Evolutionary conservation across 1,140 invertebrate genomes (phyloP).

Genomic region (Parasteatoda tepidariorum): DNA sequence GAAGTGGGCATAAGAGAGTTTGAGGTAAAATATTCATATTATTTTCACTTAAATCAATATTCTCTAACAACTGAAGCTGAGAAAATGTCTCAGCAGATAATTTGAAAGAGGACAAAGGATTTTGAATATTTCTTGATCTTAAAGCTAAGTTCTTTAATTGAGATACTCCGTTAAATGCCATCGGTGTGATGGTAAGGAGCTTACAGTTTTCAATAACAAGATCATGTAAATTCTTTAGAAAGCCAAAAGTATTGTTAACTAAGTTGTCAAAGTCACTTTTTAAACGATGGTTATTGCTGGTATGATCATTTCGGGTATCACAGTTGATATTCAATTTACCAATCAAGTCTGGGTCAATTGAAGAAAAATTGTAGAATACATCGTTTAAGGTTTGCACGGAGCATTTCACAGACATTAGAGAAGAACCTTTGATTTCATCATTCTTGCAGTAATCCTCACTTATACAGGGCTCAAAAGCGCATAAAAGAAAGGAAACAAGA

Average conservation of each 20-base stretch:
- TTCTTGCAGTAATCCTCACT: background rate
- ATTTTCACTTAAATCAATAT: conserved; percentile 84
- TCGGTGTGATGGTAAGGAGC: conserved; percentile 78
- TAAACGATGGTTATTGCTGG: conserved; percentile 67
- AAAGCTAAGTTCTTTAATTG: conserved; percentile 78
- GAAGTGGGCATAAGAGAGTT: conserved; percentile 79
- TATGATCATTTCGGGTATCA: conserved; percentile 53
- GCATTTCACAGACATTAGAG: conserved; percentile 54
- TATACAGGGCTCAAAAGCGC: background rate
- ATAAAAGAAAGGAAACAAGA: too few species aligned
- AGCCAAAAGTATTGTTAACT: conserved; percentile 76
- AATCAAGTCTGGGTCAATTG: conserved; percentile 60
- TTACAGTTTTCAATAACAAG: conserved; percentile 83
- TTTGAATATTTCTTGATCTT: conserved; percentile 82
- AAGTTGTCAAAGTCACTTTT: conserved; percentile 62
- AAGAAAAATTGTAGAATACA: conserved; percentile 60
- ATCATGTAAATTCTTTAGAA: conserved; percentile 77
- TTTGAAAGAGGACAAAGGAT: conserved; percentile 81
- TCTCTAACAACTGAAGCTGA: conserved; percentile 76
- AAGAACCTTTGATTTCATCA: background rate
- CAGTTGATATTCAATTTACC: conserved; percentile 59
- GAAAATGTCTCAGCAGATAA: conserved; percentile 79
- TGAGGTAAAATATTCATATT: conserved; percentile 82
- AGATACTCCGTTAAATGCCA: conserved; percentile 76
- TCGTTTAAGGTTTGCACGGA: conserved; percentile 58